Evolutionary conservation across 2,797 vertebrate species (phyloP), one percentile per base, ranked within the genome.

Genomic region (Avahi laniger): DNA sequence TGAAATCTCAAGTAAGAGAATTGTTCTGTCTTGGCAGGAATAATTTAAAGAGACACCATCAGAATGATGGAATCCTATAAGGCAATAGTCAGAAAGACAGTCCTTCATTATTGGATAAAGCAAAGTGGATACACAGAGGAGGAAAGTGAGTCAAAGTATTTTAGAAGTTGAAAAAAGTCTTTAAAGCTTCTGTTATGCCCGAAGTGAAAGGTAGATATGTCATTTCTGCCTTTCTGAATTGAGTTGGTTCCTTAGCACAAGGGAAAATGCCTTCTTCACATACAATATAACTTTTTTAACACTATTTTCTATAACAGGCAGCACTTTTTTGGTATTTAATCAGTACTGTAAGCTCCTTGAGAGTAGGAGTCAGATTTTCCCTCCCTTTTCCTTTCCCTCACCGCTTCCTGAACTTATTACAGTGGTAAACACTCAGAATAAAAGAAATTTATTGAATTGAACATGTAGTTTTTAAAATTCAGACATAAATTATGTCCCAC

Each of bases 391-490:
- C 26, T 43, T 91, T 61, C 26, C 5, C 50, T 43, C 35, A 54
- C 33, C 14, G 50, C n/a, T 80, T 76, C 72, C 67, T 79, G 38
- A 84, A 87, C 7, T 54, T 70, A 87, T 48, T 79, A 67, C 38
- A 75, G 43, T 22, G 28, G 70, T 48, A 73, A 93, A 91, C 50
- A 69, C 43, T 93, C 70, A 84, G 57, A 87, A 91, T 61, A 61
- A 73, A 96, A 72, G 48, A 75, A 41, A 75, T 22, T 91, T 84
- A 84, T 0, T 33, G 43, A 80, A n/a, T 38, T 63, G 72, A 91
- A 91, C 59, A 35, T 6, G 14, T 38, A 63, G 35, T 80, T 93
- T 73, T 88, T 91, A 61, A 88, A 93, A 91, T 70, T 73, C 78
- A 81, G 78, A 11, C 2, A 28, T 5, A 15, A 95, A 88, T 97